phyloP scores from a whole-genome alignment of 2,888 invertebrate genomes.

The Epiblema foenella region DNA sequence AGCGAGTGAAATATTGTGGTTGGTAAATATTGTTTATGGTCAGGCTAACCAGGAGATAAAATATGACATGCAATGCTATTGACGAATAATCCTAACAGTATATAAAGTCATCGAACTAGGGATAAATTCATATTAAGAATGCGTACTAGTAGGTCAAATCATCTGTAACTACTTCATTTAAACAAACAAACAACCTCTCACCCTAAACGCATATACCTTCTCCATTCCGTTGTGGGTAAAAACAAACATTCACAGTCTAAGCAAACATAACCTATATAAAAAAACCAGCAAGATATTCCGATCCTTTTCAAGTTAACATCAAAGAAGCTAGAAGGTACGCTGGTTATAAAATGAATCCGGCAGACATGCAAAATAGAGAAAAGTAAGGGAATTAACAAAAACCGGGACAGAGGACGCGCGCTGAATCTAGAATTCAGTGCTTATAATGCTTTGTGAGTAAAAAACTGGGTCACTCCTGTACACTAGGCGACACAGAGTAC shows the following conservation, averaged over 20 bases:
- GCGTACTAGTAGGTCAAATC: too few relatives aligned
- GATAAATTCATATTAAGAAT: neutral
- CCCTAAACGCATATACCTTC: too few relatives aligned
- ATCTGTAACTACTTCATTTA: too few relatives aligned
- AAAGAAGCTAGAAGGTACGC: slow-evolving; percentile 13
- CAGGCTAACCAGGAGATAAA: neutral
- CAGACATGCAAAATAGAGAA: slow-evolving; percentile 37
- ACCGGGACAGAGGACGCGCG: slow-evolving; percentile 52
- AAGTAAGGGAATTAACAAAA: slow-evolving; percentile 57
- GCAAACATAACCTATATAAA: neutral
- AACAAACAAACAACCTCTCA: too few relatives aligned
- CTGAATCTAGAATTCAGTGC: slow-evolving; percentile 70
- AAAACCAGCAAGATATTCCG: neutral
- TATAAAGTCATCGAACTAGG: too few relatives aligned
- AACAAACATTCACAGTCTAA: neutral
- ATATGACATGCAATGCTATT: neutral
- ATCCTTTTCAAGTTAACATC: neutral
- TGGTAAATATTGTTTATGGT: slow-evolving; percentile 6
- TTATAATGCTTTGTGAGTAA: slow-evolving; percentile 70
- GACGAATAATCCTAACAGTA: neutral
- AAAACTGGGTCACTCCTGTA: slow-evolving; percentile 70
- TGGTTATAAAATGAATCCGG: slow-evolving; percentile 22
- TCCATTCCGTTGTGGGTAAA: neutral
- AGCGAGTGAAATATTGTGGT: slow-evolving; percentile 25
- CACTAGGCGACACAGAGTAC: neutral